phyloP scores from a whole-genome alignment of 2,888 invertebrate genomes.

The Synergus laeviventris region DNA sequence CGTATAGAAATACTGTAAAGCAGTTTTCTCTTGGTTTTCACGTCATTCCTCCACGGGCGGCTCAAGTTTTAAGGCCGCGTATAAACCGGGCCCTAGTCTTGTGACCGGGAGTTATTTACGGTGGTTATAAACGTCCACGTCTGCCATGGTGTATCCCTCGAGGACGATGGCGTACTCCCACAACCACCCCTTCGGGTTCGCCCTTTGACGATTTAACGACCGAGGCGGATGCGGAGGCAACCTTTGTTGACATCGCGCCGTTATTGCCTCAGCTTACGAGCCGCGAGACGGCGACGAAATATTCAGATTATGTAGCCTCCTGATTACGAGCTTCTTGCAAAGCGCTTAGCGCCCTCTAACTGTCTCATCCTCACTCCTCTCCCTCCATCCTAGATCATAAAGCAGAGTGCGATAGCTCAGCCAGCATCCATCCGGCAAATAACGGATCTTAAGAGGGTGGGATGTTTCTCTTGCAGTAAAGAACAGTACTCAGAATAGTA shows the following conservation, averaged over 20 bases:
- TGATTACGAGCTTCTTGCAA: slow-evolving; percentile 47
- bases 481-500: slow-evolving; percentile 14
- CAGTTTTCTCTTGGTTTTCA: slow-evolving; percentile 11
- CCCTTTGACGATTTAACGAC: slow-evolving; percentile 67
- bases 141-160: slow-evolving; percentile 46
- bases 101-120: slow-evolving; percentile 68
- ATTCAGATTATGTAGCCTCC: slow-evolving; percentile 51
- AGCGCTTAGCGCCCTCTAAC: slow-evolving; percentile 42
- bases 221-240: slow-evolving; percentile 57
- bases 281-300: slow-evolving; percentile 55
- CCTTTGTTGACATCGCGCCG: slow-evolving; percentile 66
- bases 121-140: slow-evolving; percentile 69
- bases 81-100: slow-evolving; percentile 50
- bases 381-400: background rate
- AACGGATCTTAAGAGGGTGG: slow-evolving; percentile 12
- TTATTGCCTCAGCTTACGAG: slow-evolving; percentile 61
- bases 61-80: slow-evolving; percentile 41
- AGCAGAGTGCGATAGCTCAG: slow-evolving; percentile 25
- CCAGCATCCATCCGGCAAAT: slow-evolving; percentile 22
- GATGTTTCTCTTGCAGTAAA: slow-evolving; percentile 11
- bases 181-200: slow-evolving; percentile 45
- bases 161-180: slow-evolving; percentile 43
- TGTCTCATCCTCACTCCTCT: background rate
- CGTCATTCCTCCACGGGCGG: slow-evolving; percentile 21
- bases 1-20: background rate